Conservation (phyloP, 2,888 invertebrate species). For the Lasioglossum vierecki region DNA sequence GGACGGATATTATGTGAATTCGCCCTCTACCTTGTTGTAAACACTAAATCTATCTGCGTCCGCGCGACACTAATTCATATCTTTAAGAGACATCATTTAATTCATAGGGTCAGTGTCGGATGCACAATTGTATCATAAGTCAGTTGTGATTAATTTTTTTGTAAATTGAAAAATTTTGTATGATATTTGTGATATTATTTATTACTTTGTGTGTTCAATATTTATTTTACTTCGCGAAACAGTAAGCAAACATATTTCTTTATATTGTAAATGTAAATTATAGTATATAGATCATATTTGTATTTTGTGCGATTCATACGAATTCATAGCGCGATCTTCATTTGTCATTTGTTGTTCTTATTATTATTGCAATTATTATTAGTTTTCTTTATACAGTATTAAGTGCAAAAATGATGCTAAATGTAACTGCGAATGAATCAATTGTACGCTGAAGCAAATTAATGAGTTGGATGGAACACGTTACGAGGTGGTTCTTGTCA, state of each 20-base stretch:
- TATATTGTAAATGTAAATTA: slow-evolving; percentile 29
- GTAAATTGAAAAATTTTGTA: slow-evolving; percentile 41
- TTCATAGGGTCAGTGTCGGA: slow-evolving; percentile 44
- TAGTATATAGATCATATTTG: not conserved
- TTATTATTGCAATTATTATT: not conserved
- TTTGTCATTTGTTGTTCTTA: slow-evolving; percentile 17
- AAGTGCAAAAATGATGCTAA: not conserved
- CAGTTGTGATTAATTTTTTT: slow-evolving; percentile 24
- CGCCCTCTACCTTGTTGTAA: slow-evolving; percentile 55
- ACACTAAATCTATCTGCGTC: slow-evolving; percentile 55
- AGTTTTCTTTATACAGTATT: slow-evolving; percentile 16
- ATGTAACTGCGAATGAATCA: slow-evolving; percentile 23
- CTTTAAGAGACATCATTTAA: slow-evolving; percentile 21
- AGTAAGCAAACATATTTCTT: slow-evolving; percentile 21
- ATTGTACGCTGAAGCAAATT: slow-evolving; percentile 18
- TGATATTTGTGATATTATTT: slow-evolving; percentile 56
- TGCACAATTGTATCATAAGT: slow-evolving; percentile 60
- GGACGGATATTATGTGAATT: slow-evolving; percentile 52
- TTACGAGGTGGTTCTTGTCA: slow-evolving; percentile 33
- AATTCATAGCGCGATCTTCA: slow-evolving; percentile 12
- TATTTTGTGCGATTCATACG: slow-evolving; percentile 23
- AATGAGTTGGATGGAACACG: not conserved
- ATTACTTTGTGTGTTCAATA: slow-evolving; percentile 43
- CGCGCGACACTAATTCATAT: slow-evolving; percentile 37
- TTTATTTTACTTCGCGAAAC: slow-evolving; percentile 33